Conservation (phyloP, 2,113 vertebrate genomes). For the Malurus alboscapulatus region DNA sequence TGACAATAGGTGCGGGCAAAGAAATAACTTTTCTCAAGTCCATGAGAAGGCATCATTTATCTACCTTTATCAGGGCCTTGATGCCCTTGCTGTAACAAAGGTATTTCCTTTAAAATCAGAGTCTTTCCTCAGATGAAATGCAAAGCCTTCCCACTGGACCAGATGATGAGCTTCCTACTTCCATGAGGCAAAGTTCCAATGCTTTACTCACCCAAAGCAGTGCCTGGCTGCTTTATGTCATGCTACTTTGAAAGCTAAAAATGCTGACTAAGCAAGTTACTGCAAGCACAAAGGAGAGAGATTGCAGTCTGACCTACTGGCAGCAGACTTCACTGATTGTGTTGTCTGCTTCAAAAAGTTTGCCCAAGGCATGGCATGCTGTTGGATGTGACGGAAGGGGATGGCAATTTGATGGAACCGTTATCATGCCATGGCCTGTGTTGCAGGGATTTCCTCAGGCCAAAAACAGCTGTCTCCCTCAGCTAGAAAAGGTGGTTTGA, state of each 20-base stretch:
- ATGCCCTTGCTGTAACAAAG: background rate
- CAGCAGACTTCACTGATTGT: background rate
- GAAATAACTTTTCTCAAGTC: background rate
- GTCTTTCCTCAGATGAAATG: background rate
- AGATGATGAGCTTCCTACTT: background rate
- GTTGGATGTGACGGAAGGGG: background rate
- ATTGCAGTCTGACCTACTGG: background rate
- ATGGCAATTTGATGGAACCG: background rate
- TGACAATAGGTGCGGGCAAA: background rate
- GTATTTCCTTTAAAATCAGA: background rate
- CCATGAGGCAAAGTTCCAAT: background rate
- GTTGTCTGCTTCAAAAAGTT: background rate
- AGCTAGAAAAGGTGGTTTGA: background rate
- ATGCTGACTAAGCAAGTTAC: background rate
- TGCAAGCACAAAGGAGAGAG: background rate
- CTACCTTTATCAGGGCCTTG: background rate
- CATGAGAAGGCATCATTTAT: background rate
- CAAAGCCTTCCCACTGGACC: background rate
- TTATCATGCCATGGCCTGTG: background rate
- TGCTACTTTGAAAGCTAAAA: conserved; percentile 1
- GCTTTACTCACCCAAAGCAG: conserved; percentile 25
- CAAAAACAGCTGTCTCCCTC: background rate
- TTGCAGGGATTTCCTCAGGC: background rate
- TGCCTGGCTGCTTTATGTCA: background rate
- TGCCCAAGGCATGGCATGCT: background rate